Base-by-base conservation (phyloP, 2,797 vertebrate genomes). In the Psittacula echo region DNA sequence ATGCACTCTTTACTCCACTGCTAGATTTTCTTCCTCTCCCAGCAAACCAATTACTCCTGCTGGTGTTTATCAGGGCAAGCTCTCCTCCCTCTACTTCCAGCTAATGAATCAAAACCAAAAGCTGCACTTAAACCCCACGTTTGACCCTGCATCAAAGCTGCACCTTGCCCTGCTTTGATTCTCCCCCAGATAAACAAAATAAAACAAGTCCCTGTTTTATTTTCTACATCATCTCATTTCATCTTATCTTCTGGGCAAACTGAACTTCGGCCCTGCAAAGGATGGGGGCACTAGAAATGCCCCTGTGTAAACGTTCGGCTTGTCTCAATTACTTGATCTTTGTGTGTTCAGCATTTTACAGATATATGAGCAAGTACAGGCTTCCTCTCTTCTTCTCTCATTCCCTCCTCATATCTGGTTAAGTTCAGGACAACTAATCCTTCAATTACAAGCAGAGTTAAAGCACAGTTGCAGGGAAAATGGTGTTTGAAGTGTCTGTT, bases 291-390 rank as follows among this genome's bases (percentile, higher is more conserved):
- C 8, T 4, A 50, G 70, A 78, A 90, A 83, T 85, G 72, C 85
- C 85, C 95, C 90, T 90, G 93, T 88, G 72, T 64, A 96, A 96
- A 96, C 50, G 95, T 70, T 85, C 66, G 86, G 62, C 87, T 97
- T 91, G 92, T 94, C 94, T 97, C 95, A 93, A 94, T 96, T 87
- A 93, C 85, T 62, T 47, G 30, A 79, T 74, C 82, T 89, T 27
- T 89, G 83, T 73, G 54, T 66, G 81, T 15, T 97, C 96, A 96
- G 96, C 96, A n/a, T 84, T 95, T 89, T 26, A 53, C 70, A 94
- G 91, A 65, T 45, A 66, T n/a, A 15, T 17, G 61, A 95, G 78
- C 62, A 34, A 75, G 67, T 11, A 37, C 85, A 64, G 77, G 45
- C 54, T 89, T 78, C 82, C 74, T 71, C 78, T 90, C 50, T 51